A percentile compares a stretch with the other conserved stretches of the same genome.
Evolutionary conservation across 2,888 invertebrate species (phyloP).

Genomic region (Kryphioiulus occultus): DNA sequence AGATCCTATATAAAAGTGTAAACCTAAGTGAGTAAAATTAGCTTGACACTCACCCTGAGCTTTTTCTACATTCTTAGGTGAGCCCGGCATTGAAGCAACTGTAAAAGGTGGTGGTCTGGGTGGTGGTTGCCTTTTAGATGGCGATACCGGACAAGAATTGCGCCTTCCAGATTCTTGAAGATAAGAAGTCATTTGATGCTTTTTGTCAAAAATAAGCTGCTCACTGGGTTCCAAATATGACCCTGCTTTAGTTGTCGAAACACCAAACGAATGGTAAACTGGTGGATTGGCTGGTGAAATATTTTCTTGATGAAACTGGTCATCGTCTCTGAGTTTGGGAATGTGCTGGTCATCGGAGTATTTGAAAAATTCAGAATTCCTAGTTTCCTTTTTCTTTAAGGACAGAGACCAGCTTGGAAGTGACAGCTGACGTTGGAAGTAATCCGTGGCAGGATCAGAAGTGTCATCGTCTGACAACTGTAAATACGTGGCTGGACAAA

Average conservation of each 20-base stretch:
- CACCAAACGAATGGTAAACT: not conserved
- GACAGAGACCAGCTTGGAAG: slow-evolving; percentile 22
- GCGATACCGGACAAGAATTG: not conserved
- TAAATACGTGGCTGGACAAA: slow-evolving; percentile 61
- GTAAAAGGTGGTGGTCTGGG: not conserved
- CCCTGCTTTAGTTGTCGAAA: not conserved
- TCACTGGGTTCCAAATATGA: not conserved
- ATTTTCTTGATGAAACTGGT: not conserved
- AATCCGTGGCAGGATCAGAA: not conserved
- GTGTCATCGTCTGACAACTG: not conserved
- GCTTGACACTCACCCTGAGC: not conserved
- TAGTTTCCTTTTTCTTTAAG: not conserved
- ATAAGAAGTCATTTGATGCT: not conserved
- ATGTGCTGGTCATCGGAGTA: not conserved
- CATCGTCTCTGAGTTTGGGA: not conserved
- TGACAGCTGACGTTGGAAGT: not conserved
- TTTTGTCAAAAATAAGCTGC: not conserved
- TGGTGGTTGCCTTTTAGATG: not conserved
- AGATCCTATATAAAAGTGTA: too few species aligned
- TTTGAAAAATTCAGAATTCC: not conserved
- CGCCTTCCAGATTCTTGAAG: not conserved
- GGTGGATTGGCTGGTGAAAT: not conserved
- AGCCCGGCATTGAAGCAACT: not conserved
- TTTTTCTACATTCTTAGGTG: not conserved
- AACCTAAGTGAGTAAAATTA: not conserved